Base-by-base conservation (phyloP, 1,140 invertebrate genomes). In the Phthorimaea operculella region DNA sequence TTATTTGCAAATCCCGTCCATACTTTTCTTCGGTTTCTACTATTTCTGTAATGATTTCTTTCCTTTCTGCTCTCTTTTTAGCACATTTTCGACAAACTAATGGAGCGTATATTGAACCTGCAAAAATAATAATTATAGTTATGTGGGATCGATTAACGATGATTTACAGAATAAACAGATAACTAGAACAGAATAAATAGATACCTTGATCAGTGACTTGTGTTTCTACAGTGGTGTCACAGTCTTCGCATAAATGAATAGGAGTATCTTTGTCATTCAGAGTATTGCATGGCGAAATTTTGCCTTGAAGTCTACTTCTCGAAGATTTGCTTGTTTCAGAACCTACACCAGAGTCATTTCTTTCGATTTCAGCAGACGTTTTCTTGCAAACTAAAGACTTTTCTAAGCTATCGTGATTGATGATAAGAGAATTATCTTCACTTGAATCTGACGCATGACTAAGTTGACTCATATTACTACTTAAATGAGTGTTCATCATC, bases 11-110 rank as follows among this genome's bases (percentile, higher is more conserved):
- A 86, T 98, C 96, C 62, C 95, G 87, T 1, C 95, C 95, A 75
- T 98, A 98, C 75, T 97, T 98, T 64, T 96, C 92, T 86, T 99
- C 97, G 0, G 96, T 98, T 79, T 98, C 96, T 2, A 97, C 93
- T 59, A 98, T 97, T 87, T 99, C 97, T 1, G 92, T 93, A 50
- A 99, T 94, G 15, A 97, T 98, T 86, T 98, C 96, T 72, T 96
- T 96, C 36, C 96, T 89, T 75, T 99, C 96, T 0, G 92, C 90
- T 55, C 96, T 88, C 72, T 94, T 94, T 70, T 96, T 95, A 45
- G 90, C 88, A 78, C 96, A 98, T 73, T 95, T 94, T 57, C 92
- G 88, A 85, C 96, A 98, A 7, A 96, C 91, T 52, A 94, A 82
- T 0, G 92, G 91, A n/a, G 91, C 89, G 65, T 90, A 93, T 67